A percentile compares a stretch with the other conserved stretches of the same genome.
Conservation (phyloP, 2,113 vertebrate genomes). For the Crypturellus undulatus region DNA sequence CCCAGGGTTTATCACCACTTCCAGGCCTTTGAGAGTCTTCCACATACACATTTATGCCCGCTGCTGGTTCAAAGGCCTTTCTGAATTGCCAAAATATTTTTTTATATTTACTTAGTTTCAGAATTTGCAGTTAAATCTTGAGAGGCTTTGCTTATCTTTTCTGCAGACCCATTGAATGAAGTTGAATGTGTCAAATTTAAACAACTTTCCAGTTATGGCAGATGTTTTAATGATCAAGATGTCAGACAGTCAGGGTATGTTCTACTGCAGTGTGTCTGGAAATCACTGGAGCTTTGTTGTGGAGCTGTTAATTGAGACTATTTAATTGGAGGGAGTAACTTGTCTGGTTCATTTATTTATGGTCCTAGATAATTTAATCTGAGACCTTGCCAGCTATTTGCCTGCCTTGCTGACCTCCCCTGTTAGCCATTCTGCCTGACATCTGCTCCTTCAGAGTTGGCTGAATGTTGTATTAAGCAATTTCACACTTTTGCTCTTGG, state of each 20-base stretch:
- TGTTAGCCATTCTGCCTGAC: background rate
- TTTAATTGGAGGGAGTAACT: conserved; percentile 23
- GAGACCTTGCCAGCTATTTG: conserved; percentile 38
- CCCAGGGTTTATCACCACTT: background rate
- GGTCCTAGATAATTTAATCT: conserved; percentile 33
- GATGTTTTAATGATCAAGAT: background rate
- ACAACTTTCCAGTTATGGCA: background rate
- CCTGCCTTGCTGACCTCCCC: conserved; percentile 21
- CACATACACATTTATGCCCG: background rate
- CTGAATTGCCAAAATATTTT: background rate
- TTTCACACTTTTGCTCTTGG: background rate
- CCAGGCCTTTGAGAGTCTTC: background rate
- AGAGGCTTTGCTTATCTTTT: background rate
- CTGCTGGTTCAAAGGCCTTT: background rate
- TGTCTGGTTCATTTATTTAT: conserved; percentile 35
- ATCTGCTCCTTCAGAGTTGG: too few relatives aligned
- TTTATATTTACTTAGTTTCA: background rate
- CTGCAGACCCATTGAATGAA: accelerated
- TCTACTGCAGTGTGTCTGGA: background rate
- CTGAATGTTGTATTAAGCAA: background rate
- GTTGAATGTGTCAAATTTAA: background rate
- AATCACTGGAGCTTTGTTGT: background rate
- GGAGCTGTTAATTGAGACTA: conserved; percentile 19
- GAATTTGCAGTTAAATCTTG: background rate
- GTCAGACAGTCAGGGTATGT: background rate